phyloP scores from a whole-genome alignment of 2,888 invertebrate species.

The Willowsia nigromaculata region DNA sequence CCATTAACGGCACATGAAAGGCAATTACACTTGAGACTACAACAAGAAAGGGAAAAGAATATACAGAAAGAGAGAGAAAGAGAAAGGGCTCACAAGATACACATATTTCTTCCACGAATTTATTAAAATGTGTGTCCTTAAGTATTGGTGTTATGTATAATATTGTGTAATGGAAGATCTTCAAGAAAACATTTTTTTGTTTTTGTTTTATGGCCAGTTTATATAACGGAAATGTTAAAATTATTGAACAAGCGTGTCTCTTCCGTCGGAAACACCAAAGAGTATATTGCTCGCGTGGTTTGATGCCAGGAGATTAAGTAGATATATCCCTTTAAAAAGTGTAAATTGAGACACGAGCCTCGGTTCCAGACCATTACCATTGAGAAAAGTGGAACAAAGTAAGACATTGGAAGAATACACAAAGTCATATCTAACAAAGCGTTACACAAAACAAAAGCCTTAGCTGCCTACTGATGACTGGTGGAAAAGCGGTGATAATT shows the following conservation, averaged over 20 bases:
- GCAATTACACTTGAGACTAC: conserved; percentile 13
- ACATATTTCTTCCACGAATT: not conserved
- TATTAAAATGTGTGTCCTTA: not conserved
- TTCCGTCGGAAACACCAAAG: not conserved
- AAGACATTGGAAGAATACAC: not conserved
- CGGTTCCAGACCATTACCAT: not conserved
- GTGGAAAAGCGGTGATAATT: not conserved
- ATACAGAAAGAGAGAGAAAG: not conserved
- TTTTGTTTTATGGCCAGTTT: not conserved
- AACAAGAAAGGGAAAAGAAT: not conserved
- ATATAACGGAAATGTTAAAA: not conserved
- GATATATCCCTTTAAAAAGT: not conserved
- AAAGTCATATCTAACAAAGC: not conserved
- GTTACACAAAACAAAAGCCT: not conserved
- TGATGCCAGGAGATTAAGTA: not conserved
- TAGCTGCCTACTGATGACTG: too few relatives aligned
- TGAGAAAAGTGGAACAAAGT: not conserved
- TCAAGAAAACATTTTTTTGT: not conserved
- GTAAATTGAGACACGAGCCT: not conserved
- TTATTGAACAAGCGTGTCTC: not conserved
- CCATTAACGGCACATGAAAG: conserved; percentile 32
- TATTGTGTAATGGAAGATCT: not conserved
- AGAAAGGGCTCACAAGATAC: not conserved
- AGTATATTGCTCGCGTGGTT: not conserved
- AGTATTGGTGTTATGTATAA: not conserved